Evolutionary conservation across 2,797 vertebrate species (phyloP).

Genomic region (Graptemys geographica): DNA sequence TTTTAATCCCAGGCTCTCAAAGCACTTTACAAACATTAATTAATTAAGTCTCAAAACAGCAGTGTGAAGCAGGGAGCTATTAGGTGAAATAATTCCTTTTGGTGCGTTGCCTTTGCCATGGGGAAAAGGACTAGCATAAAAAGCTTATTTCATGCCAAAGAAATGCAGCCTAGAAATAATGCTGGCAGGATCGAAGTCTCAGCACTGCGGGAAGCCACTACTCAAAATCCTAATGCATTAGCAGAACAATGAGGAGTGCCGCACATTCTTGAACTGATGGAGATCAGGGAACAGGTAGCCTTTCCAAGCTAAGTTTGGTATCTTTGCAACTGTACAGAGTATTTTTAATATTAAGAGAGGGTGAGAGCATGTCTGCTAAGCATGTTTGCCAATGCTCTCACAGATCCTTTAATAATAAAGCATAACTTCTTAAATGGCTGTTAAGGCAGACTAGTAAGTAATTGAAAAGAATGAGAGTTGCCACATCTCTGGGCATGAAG

Average conservation of each 20-base stretch:
- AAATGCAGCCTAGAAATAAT: conserved; percentile 40
- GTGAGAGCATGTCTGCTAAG: conserved; percentile 48
- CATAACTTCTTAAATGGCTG: conserved; percentile 35
- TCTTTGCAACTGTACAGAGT: not conserved
- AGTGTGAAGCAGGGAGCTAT: conserved; percentile 66
- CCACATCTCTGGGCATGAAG: conserved; percentile 32
- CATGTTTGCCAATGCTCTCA: conserved; percentile 42
- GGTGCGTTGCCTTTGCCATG: conserved; percentile 61
- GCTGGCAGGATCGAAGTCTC: conserved; percentile 45
- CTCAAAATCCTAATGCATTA: conserved; percentile 34
- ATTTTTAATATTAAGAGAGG: conserved; percentile 54
- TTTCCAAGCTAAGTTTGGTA: not conserved
- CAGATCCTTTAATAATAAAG: conserved; percentile 30
- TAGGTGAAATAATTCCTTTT: conserved; percentile 75
- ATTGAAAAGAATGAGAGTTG: conserved; percentile 59
- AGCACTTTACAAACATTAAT: conserved; percentile 73
- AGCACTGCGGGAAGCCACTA: conserved; percentile 56
- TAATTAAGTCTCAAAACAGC: conserved; percentile 75
- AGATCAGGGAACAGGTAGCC: not conserved
- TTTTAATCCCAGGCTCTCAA: conserved; percentile 66
- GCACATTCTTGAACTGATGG: not conserved
- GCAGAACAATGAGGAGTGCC: conserved; percentile 32
- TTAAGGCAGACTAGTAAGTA: conserved; percentile 49
- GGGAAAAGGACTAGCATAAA: conserved; percentile 45
- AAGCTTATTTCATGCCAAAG: conserved; percentile 55